phyloP scores from a whole-genome alignment of 1,140 invertebrate species.

The Dendrolimus punctatus region DNA sequence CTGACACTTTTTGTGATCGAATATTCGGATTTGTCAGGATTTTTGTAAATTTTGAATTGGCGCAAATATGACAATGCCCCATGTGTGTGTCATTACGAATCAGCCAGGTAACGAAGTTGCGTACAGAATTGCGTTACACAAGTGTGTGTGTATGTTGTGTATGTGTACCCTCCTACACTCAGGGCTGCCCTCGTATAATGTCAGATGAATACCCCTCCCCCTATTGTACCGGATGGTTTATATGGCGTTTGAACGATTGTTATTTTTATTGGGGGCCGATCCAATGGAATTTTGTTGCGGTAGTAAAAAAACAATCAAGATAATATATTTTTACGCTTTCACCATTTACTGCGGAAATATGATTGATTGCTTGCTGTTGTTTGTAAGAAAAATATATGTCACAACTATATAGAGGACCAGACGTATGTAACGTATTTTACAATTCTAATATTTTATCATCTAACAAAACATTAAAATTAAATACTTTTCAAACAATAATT shows the following conservation, averaged over 20 bases:
- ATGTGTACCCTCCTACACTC: conserved; percentile 30
- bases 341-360: too few species aligned
- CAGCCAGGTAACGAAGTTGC: conserved; percentile 16
- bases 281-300: conserved; percentile 1
- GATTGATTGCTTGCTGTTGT: too few species aligned
- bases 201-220: conserved; percentile 18
- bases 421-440: too few species aligned
- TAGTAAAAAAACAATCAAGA: not conserved
- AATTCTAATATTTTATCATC: too few species aligned
- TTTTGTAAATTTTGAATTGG: too few species aligned
- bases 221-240: conserved; percentile 6
- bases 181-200: conserved; percentile 23
- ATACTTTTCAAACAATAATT: too few species aligned
- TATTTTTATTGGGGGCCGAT: conserved; percentile 7
- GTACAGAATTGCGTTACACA: conserved; percentile 10
- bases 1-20: too few species aligned
- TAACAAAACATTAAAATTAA: too few species aligned
- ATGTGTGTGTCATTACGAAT: conserved; percentile 5
- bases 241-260: conserved; percentile 16
- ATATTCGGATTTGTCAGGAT: too few species aligned
- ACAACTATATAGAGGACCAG: too few species aligned
- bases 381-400: too few species aligned
- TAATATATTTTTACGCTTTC: too few species aligned
- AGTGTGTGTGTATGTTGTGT: conserved; percentile 17
- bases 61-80: not conserved